Conservation (phyloP, 2,113 vertebrate species). For the Eurystomus gularis region DNA sequence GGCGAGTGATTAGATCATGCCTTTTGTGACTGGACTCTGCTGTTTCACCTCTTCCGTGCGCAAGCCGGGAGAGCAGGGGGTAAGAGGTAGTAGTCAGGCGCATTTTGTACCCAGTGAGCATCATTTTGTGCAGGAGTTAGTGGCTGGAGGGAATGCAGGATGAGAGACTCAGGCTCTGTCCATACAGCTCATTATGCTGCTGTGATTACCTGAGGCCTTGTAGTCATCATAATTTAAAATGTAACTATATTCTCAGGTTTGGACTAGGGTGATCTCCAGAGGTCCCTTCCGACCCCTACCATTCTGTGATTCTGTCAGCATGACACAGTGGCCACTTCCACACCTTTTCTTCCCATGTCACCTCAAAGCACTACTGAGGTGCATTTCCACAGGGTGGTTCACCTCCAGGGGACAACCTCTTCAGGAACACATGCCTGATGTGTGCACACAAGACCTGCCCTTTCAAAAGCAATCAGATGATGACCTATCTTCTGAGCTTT, state of each 20-base stretch:
- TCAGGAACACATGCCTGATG: accelerated
- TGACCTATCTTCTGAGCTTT: background rate
- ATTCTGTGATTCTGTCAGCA: background rate
- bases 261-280: no score
- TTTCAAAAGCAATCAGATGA: background rate
- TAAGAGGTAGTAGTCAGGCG: no score
- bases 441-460: background rate
- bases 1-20: accelerated
- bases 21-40: background rate
- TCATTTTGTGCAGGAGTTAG: background rate
- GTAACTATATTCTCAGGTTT: background rate
- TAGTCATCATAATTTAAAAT: background rate
- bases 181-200: accelerated
- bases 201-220: background rate
- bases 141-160: background rate
- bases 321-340: accelerated
- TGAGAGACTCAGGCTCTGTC: background rate
- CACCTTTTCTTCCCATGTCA: background rate
- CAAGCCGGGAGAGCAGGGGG: background rate
- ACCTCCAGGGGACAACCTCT: background rate
- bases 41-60: background rate
- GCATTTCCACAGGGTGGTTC: background rate
- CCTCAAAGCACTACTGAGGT: background rate
- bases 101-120: background rate
- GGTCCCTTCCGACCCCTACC: no score